These are phyloP conservation scores for Drepana falcataria DNA, from an alignment of 2,888 invertebrate genomes.

Conservation along the genomic window DNA sequence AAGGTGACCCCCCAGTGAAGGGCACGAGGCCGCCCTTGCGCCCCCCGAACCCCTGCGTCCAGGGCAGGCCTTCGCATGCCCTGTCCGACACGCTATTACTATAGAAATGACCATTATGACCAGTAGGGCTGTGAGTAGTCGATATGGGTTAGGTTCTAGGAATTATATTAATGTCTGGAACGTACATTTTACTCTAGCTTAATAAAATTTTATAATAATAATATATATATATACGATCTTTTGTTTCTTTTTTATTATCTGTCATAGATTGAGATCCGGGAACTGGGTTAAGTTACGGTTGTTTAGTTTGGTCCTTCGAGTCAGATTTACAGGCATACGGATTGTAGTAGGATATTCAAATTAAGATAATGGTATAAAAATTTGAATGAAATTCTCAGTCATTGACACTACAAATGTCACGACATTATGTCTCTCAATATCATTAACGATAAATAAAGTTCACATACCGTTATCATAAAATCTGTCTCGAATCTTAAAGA, in stretches of 20 bases:
- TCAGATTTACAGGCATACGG: too few species aligned
- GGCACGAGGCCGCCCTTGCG: conserved; percentile 67
- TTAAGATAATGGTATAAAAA: too few species aligned
- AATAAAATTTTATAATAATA: too few species aligned
- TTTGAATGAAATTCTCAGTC: background rate
- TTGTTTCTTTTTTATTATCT: too few species aligned
- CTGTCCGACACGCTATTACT: conserved; percentile 66
- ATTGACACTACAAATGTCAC: background rate
- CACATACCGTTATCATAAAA: background rate
- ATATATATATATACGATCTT: too few species aligned
- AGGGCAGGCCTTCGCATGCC: conserved; percentile 48
- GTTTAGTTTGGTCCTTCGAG: too few species aligned
- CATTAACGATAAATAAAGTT: background rate
- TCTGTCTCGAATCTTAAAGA: background rate
- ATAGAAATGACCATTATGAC: conserved; percentile 52
- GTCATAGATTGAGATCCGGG: too few species aligned
- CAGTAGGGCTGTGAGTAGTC: conserved; percentile 23
- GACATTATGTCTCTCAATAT: background rate
- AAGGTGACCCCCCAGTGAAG: conserved; percentile 72
- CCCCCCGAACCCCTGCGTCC: conserved; percentile 39
- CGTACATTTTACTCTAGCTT: too few species aligned
- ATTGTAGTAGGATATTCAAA: too few species aligned
- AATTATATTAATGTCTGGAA: conserved; percentile 6
- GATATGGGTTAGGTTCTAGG: background rate
- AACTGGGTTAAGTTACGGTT: too few species aligned